A percentile compares a stretch with the other conserved stretches of the same genome.
phyloP scores from a whole-genome alignment of 2,888 invertebrate genomes.

The Epistrophe grossulariae region DNA sequence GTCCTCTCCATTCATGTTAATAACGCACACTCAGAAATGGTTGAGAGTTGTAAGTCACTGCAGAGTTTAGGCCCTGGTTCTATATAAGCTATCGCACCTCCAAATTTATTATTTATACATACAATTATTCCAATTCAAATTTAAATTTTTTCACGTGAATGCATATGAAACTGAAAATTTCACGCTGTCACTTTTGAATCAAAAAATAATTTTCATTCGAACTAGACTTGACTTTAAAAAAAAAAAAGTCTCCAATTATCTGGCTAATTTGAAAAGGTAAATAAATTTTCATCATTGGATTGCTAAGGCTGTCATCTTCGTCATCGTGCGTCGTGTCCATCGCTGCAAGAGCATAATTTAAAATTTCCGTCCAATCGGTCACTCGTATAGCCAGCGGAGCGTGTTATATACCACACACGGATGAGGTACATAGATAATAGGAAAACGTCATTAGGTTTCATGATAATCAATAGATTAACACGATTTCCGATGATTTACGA shows the following conservation, averaged over 20 bases:
- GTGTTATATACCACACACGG: conserved; percentile 9
- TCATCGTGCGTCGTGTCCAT: neutral
- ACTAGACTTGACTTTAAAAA: neutral
- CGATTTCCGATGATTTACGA: conserved; percentile 75
- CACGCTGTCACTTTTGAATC: neutral
- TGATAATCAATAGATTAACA: conserved; percentile 76
- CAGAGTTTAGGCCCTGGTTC: too few relatives aligned
- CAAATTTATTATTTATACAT: too few relatives aligned
- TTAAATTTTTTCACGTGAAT: too few relatives aligned
- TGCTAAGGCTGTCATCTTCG: conserved; percentile 22
- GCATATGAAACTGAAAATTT: neutral
- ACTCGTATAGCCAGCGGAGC: neutral
- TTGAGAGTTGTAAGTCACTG: too few relatives aligned
- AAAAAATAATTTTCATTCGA: neutral
- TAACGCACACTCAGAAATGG: too few relatives aligned
- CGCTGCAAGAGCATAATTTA: conserved; percentile 28
- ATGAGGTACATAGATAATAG: conserved; percentile 53
- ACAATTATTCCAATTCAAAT: too few relatives aligned
- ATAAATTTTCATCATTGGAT: conserved; percentile 56
- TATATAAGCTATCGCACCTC: too few relatives aligned
- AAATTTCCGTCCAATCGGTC: conserved; percentile 19
- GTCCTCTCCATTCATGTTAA: too few relatives aligned
- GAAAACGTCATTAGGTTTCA: conserved; percentile 70
- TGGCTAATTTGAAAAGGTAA: conserved; percentile 65
- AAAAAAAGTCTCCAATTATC: conserved; percentile 53